phyloP scores from a whole-genome alignment of 2,797 vertebrate species.

The Champsocephalus gunnari region DNA sequence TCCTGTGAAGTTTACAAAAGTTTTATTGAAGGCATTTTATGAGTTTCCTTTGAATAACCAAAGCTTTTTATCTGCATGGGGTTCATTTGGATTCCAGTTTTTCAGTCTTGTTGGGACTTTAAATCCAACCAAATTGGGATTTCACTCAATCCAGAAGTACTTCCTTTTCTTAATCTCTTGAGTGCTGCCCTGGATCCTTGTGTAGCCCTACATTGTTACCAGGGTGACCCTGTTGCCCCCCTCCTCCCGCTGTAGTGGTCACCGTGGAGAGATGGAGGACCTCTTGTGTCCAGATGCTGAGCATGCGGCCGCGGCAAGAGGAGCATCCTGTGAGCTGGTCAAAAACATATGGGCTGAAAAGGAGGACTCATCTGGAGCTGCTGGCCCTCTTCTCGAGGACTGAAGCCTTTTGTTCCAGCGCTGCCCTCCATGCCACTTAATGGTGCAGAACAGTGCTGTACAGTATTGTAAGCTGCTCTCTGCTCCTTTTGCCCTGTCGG shows the following conservation, averaged over 20 bases:
- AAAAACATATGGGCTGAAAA: conserved; percentile 87
- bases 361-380: conserved; percentile 73
- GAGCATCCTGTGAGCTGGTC: conserved; percentile 77
- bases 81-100: conserved; percentile 18
- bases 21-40: neutral
- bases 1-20: neutral
- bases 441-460: conserved; percentile 88
- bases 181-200: conserved; percentile 68
- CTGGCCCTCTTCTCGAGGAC: conserved; percentile 75
- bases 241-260: conserved; percentile 65
- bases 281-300: conserved; percentile 88
- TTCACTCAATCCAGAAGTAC: conserved; percentile 68
- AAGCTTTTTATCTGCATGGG: conserved; percentile 4
- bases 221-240: conserved; percentile 70
- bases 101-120: conserved; percentile 30
- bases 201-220: conserved; percentile 71
- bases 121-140: conserved; percentile 76
- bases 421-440: conserved; percentile 84
- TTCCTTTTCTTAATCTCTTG: conserved; percentile 80
- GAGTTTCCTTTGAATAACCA: conserved; percentile 6
- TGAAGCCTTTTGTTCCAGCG: conserved; percentile 78
- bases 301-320: conserved; percentile 78
- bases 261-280: conserved; percentile 64
- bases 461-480: conserved; percentile 88
- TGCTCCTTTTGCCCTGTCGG: conserved; percentile 77